These are phyloP conservation scores for Atethmia centrago DNA, from an alignment of 2,888 invertebrate species.

Conservation along the genomic window DNA sequence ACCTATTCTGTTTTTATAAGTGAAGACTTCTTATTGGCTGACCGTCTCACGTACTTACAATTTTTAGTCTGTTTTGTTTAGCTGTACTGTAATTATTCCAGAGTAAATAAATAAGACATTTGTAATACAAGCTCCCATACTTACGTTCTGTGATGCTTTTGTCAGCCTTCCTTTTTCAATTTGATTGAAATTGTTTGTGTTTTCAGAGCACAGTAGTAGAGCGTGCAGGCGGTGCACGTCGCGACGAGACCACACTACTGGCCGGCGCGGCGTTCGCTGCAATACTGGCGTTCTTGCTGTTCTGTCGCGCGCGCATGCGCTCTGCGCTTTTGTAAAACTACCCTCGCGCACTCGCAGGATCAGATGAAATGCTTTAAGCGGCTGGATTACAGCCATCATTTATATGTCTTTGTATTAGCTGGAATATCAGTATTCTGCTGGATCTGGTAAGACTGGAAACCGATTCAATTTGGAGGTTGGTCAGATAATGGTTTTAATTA, in stretches of 20 bases:
- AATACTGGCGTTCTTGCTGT: conserved; percentile 83
- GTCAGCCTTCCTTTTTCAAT: not conserved
- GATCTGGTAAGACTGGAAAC: conserved; percentile 24
- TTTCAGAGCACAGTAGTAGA: conserved; percentile 87
- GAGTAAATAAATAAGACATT: not conserved
- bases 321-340: conserved; percentile 79
- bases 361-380: conserved; percentile 50
- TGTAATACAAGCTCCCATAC: not conserved
- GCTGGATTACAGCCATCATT: conserved; percentile 27
- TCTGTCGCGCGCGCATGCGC: conserved; percentile 83
- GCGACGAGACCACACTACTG: conserved; percentile 84
- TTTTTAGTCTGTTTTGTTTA: not conserved
- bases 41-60: not conserved
- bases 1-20: not conserved
- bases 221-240: conserved; percentile 81
- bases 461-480: not conserved
- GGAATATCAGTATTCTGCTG: conserved; percentile 28
- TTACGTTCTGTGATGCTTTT: not conserved
- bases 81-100: not conserved
- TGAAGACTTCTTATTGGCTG: not conserved
- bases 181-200: not conserved
- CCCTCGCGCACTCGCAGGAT: conserved; percentile 46
- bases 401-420: conserved; percentile 17
- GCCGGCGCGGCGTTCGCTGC: conserved; percentile 87
- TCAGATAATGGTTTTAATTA: conserved; percentile 22